phyloP scores from a whole-genome alignment of 2,113 vertebrate genomes.

The Mobula birostris region DNA sequence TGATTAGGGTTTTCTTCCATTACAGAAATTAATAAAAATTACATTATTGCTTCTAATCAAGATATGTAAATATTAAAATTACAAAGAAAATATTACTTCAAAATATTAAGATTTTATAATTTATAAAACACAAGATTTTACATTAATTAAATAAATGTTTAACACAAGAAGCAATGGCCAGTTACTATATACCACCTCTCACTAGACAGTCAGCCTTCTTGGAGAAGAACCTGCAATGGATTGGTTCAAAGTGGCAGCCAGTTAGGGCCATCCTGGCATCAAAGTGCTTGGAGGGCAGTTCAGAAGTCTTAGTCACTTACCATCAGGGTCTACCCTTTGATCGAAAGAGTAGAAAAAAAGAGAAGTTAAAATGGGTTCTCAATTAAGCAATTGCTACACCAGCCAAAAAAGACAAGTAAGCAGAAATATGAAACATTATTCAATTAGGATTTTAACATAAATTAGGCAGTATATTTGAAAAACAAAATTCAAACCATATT shows the following conservation, averaged over 20 bases:
- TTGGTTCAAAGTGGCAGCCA: slow-evolving; percentile 74
- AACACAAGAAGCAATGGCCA: slow-evolving; percentile 61
- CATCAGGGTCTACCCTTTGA: slow-evolving; percentile 81
- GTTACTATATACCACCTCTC: slow-evolving; percentile 69
- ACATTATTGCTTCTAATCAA: slow-evolving; percentile 11
- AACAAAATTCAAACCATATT: slow-evolving; percentile 1
- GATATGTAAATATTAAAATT: slow-evolving; percentile 19
- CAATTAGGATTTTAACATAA: slow-evolving; percentile 16
- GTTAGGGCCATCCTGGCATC: slow-evolving; percentile 77
- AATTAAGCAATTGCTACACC: slow-evolving; percentile 60
- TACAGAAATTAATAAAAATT: slow-evolving; percentile 27
- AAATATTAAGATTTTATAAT: not conserved
- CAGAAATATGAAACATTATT: slow-evolving; percentile 53
- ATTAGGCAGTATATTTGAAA: slow-evolving; percentile 15
- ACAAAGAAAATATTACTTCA: not conserved
- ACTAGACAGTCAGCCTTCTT: slow-evolving; percentile 70
- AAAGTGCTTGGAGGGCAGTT: slow-evolving; percentile 68
- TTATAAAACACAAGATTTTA: slow-evolving; percentile 21
- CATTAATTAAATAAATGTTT: slow-evolving; percentile 32
- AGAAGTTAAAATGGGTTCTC: slow-evolving; percentile 76
- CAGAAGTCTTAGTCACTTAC: slow-evolving; percentile 81
- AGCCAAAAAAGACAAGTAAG: slow-evolving; percentile 68
- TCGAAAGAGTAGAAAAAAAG: slow-evolving; percentile 77
- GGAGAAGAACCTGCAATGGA: slow-evolving; percentile 68
- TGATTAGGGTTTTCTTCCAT: slow-evolving; percentile 26